Evolutionary conservation across 1,140 invertebrate genomes (phyloP).

Genomic region (Drosophila pseudoobscura): DNA sequence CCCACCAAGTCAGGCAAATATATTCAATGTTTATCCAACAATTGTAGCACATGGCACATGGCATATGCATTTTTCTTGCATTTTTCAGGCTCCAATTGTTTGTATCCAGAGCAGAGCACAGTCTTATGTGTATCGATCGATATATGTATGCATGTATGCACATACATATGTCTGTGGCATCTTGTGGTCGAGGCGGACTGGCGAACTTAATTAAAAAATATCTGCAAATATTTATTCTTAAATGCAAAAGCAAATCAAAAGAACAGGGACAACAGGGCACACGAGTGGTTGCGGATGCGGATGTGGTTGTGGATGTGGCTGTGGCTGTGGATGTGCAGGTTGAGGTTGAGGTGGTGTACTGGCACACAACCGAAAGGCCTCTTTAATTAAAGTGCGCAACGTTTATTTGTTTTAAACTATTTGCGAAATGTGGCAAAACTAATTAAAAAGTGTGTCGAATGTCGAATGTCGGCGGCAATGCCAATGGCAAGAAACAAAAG

Average conservation of each 20-base stretch:
- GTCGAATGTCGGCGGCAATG: not conserved
- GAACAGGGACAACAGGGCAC: constrained; percentile 2
- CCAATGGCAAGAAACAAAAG: constrained; percentile 77
- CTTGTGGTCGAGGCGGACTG: not conserved
- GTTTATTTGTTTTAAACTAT: constrained; percentile 73
- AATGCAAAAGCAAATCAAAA: constrained; percentile 9
- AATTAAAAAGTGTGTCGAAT: constrained; percentile 79
- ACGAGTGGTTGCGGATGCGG: too few species aligned
- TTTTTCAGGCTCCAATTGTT: constrained; percentile 25
- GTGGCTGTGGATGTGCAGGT: too few species aligned
- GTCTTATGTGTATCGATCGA: too few species aligned
- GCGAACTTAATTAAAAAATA: constrained; percentile 32
- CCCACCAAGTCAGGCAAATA: too few species aligned
- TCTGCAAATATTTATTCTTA: constrained; percentile 44
- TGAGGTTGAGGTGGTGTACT: too few species aligned
- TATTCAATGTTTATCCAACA: constrained; percentile 30
- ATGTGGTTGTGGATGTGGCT: too few species aligned
- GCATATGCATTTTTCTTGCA: constrained; percentile 42
- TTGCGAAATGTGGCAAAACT: constrained; percentile 78
- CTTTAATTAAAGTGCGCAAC: constrained; percentile 67
- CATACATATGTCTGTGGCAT: constrained; percentile 3
- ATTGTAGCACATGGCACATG: constrained; percentile 20
- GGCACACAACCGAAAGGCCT: constrained; percentile 13
- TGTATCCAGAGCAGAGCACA: not conserved
- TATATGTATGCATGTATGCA: not conserved